Evolutionary conservation across 2,113 vertebrate species (phyloP), one percentile per base, ranked within the genome.

Genomic region (Pomatostomus ruficeps): DNA sequence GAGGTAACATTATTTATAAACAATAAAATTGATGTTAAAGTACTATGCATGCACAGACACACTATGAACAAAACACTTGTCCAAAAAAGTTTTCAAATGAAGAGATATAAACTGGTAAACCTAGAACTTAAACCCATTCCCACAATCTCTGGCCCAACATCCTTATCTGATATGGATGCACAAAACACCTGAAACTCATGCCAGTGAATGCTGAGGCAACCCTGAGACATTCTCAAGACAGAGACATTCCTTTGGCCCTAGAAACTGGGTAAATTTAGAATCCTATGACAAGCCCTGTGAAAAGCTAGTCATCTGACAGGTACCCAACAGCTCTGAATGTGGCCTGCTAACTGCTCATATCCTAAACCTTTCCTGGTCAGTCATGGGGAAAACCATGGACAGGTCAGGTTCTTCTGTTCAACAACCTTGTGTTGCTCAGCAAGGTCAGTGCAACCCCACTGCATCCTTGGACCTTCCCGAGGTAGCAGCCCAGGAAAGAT

Each of bases 311-410:
- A 80, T 42, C 29, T 74, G 49, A 25, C 5, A 85, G 29, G 25
- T 46, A 55, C 26, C 3, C 51, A 70, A 35, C 1, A 79, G 38
- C 58, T 88, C 6, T 70, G 67, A 58, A 76, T 7, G 14, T 2
- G 24, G 12, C 7, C 38, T 83, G 18, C 9, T 61, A 57, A 57
- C 28, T 35, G 29, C 19, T 92, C 9, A 13, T 18, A 38, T 10
- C 21, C 63, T 52, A 68, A 85, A 88, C 49, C 54, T n/a, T 46
- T 65, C 66, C 67, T 24, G 29, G 16, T 24, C 71, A 49, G 17
- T n/a, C 49, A 12, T 12, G 10, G 19, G 40, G 4, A 46, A 75
- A 78, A 0, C 3, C 29, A 67, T 0, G 0, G 6, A 36, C 5
- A 58, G 40, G 13, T 28, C 48, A 75, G 54, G 14, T 17, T 79